A percentile compares a stretch with the other conserved stretches of the same genome.
phyloP scores from a whole-genome alignment of 2,888 invertebrate species.

The Rotaria sp. region DNA sequence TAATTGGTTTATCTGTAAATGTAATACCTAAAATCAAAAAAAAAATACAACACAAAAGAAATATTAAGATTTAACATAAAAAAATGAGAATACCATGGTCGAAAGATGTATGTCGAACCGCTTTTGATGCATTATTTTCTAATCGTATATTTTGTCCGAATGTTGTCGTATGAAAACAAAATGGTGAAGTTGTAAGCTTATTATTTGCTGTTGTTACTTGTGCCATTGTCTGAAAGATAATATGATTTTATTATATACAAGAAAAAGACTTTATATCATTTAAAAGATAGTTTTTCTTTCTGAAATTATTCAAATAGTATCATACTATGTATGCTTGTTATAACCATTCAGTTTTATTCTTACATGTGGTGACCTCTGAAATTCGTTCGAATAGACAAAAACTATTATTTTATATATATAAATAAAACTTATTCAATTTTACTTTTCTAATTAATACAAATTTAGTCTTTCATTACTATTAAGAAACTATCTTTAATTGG shows the following conservation, averaged over 20 bases:
- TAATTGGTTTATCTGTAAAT: background rate
- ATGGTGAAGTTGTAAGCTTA: background rate
- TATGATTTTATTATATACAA: too few species aligned
- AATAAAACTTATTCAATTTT: background rate
- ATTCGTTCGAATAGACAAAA: background rate
- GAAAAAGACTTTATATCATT: too few species aligned
- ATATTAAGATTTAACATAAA: background rate
- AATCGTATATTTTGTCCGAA: background rate
- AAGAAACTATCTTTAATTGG: background rate
- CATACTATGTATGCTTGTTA: too few species aligned
- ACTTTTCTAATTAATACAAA: too few species aligned
- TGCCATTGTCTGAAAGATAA: background rate
- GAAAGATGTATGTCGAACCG: background rate
- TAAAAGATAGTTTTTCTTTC: too few species aligned
- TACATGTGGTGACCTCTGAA: background rate
- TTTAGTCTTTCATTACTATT: too few species aligned
- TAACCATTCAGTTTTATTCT: background rate
- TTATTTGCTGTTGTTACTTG: background rate
- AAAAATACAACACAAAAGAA: background rate
- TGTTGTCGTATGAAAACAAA: background rate
- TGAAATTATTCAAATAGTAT: too few species aligned
- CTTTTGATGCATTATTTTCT: conserved; percentile 4
- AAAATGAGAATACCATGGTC: background rate
- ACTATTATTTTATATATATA: background rate
- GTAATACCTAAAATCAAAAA: background rate